Evolutionary conservation across 2,797 vertebrate genomes (phyloP).

Genomic region (Eulemur mongoz): DNA sequence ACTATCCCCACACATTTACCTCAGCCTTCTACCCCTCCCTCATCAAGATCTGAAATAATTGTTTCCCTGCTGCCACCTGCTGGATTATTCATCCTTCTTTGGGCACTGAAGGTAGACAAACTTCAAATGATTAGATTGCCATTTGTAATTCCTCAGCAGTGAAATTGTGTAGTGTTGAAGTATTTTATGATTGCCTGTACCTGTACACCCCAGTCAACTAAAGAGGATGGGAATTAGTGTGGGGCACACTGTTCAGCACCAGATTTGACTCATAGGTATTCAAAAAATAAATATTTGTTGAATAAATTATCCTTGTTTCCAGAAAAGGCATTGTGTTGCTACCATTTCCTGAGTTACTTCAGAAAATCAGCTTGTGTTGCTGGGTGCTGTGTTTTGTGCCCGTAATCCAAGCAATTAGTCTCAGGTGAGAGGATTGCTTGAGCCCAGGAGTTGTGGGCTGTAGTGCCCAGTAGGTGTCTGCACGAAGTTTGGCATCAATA

Average conservation of each 20-base stretch:
- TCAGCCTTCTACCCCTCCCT: background rate
- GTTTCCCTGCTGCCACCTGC: conserved; percentile 74
- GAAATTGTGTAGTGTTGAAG: background rate
- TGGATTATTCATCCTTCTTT: conserved; percentile 51
- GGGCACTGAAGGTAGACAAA: background rate
- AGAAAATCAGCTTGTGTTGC: background rate
- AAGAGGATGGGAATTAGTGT: background rate
- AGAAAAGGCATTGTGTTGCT: background rate
- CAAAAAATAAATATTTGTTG: conserved; percentile 24
- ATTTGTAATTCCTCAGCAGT: background rate
- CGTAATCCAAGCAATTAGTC: too few relatives aligned
- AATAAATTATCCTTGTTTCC: conserved; percentile 38
- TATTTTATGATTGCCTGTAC: background rate
- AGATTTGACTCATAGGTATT: background rate
- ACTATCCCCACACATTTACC: background rate
- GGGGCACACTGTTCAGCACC: background rate
- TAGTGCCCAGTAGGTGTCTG: too few relatives aligned
- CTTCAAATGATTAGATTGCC: background rate
- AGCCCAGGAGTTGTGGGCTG: too few relatives aligned
- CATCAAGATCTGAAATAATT: background rate
- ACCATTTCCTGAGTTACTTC: conserved; percentile 46
- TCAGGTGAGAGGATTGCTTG: background rate
- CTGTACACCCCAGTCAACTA: background rate
- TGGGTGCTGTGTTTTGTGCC: background rate
- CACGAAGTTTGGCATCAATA: too few relatives aligned